Conservation (phyloP, 2,888 invertebrate species). For the Tetrapedia diversipes region DNA sequence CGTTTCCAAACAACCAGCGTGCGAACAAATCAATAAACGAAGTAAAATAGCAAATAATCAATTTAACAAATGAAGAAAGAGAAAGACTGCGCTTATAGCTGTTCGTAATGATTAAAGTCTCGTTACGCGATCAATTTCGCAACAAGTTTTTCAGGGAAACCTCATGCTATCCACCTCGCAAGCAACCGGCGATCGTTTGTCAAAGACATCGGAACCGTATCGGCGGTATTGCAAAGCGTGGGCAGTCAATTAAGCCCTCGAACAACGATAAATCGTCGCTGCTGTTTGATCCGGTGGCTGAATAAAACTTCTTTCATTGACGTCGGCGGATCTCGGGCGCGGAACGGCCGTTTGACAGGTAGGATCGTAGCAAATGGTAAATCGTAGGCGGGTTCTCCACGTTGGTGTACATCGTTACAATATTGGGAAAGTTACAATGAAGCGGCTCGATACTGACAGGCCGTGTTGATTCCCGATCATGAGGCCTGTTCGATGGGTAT, state of each 20-base stretch:
- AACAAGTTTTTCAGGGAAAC: slow-evolving; percentile 30
- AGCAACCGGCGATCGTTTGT: slow-evolving; percentile 36
- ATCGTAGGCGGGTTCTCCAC: slow-evolving; percentile 47
- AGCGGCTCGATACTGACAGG: slow-evolving; percentile 11
- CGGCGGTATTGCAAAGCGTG: slow-evolving; percentile 43
- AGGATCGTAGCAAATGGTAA: slow-evolving; percentile 59
- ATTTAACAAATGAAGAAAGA: neutral
- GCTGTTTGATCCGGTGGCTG: slow-evolving; percentile 27
- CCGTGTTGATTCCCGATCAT: slow-evolving; percentile 6
- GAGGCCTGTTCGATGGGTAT: slow-evolving; percentile 15
- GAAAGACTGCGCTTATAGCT: neutral
- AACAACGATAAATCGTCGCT: slow-evolving; percentile 60
- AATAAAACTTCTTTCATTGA: slow-evolving; percentile 52
- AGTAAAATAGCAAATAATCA: too few species aligned
- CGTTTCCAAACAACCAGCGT: neutral
- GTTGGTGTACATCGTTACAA: slow-evolving; percentile 31
- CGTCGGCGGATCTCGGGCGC: slow-evolving; percentile 43
- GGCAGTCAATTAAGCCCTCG: slow-evolving; percentile 55
- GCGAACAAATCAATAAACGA: neutral
- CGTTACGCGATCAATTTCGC: slow-evolving; percentile 7
- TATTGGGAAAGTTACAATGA: slow-evolving; percentile 43
- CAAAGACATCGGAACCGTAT: slow-evolving; percentile 31
- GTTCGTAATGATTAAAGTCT: slow-evolving; percentile 5
- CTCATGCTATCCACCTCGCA: slow-evolving; percentile 2
- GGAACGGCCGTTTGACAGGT: slow-evolving; percentile 44